A percentile compares a stretch with the other conserved stretches of the same genome.
phyloP scores from a whole-genome alignment of 2,113 vertebrate species.

The Zosterops pallidus region DNA sequence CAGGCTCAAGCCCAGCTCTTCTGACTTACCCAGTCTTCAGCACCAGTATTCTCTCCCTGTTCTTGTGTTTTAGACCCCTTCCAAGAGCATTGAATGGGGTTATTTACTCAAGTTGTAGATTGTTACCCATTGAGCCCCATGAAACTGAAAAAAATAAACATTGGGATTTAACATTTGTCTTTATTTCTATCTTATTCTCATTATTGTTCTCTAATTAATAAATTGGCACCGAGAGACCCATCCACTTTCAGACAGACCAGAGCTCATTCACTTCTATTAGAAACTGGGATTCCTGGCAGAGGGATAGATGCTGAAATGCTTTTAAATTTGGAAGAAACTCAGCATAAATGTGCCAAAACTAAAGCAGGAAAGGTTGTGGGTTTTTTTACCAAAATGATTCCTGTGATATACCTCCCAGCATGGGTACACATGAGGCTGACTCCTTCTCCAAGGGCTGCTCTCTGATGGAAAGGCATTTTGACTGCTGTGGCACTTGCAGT shows the following conservation, averaged over 20 bases:
- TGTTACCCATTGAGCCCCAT: neutral
- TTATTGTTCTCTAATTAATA: neutral
- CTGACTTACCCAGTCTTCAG: neutral
- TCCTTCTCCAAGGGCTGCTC: neutral
- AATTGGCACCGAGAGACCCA: constrained; percentile 7
- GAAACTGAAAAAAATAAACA: neutral
- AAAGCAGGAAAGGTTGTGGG: neutral
- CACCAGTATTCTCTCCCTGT: neutral
- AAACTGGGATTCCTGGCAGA: neutral
- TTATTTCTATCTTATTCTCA: constrained; percentile 36
- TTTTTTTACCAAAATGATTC: neutral
- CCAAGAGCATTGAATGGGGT: neutral
- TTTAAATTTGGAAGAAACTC: neutral
- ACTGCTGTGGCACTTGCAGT: neutral
- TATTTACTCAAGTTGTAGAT: neutral
- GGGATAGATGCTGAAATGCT: neutral
- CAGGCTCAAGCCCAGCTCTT: accelerated
- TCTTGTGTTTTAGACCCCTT: neutral
- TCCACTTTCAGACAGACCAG: constrained; percentile 2
- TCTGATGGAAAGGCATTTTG: neutral
- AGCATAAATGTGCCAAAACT: neutral
- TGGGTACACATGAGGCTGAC: accelerated
- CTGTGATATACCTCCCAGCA: neutral
- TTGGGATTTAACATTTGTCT: neutral
- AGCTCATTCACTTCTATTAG: neutral